Base-by-base conservation (phyloP, 92 coral and sea anemone genomes). In the Metridium senile region DNA sequence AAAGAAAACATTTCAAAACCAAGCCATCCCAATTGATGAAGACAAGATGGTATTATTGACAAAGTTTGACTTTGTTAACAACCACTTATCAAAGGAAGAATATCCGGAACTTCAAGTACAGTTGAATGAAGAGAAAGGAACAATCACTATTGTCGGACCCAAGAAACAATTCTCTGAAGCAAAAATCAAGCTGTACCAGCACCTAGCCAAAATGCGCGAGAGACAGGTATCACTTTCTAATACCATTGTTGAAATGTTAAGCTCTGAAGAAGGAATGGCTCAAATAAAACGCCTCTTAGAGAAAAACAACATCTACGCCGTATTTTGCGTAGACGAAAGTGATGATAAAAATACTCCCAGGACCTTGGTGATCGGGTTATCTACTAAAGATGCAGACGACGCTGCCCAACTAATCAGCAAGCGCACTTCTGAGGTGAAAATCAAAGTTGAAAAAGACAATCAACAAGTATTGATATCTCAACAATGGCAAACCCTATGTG, bases 131-230 rank as follows among this genome's bases (percentile, higher is more conserved):
- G 89, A 90, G 52, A 81, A 49, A 1, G 82, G 84, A 31, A 84
- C 70, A 61, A 72, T 90, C 26, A 82, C 49, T 22, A 72, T 93
- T 22, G 81, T 84, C 47, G 91, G 98, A 17, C 98, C 95, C 16
- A 91, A 84, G 29, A 79, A 80, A 62, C 93, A 93, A 61, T 79
- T 70, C 52, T 59, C 47, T 7, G 85, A 87, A 25, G 92, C 95
- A 10, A 81, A 64, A 16, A 79, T 90, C 62, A 65, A 80, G 35
- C 72, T 84, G 56, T 78, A 80, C 51, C 84, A 82, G 46, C 74
- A 72, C 26, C 67, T 81, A 26, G 43, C 57, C 21, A 70, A 72
- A 47, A 81, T 90, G 76, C 74, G 86, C 25, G 81, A 74, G 39
- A 82, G 86, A 66, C 72, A 51, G 26, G 30, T 87, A 0, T 70